Base-by-base conservation (phyloP, 2,797 vertebrate species). In the Bovichtus diacanthus region DNA sequence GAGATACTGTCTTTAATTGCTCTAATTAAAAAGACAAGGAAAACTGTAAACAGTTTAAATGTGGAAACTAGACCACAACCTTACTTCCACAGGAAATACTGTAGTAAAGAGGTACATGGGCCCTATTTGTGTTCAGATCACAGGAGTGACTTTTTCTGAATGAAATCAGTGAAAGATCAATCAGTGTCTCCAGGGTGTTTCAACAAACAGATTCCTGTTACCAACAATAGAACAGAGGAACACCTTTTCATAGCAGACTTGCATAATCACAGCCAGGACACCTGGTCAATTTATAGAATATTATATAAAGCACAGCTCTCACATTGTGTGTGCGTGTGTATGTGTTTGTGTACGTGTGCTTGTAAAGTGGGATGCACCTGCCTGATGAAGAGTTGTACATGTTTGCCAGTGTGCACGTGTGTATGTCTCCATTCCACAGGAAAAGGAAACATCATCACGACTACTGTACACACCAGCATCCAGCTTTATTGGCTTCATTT, bases 291-390 rank as follows among this genome's bases (percentile, higher is more conserved):
- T 73, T 69, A 73, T 63, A 79, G 53, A 59, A 46, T 27, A 31
- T 54, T 54, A 68, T 27, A 76, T 59, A 25, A 81, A 69, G 59
- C 53, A 66, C 62, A 19, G 69, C 63, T 54, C 47, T 81, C 66
- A 59, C 84, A 73, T 82, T 31, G 44, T 10, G 41, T 15, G 15
- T 29, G 27, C 41, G 21, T 15, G 51, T 29, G 34, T 21, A 16
- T 27, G 21, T 12, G 55, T 21, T 27, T 36, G 13, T 39, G 10
- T 11, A 38, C 5, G 3, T 19, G 44, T 9, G 9, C 27, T 56
- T 60, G 27, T 46, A 70, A 62, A 87, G 86, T 80, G 80, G 94
- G 93, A 94, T 94, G 73, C 93, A 95, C 93, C 94, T 95, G 94
- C 72, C 66, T 65, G 85, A 84, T 63, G 67, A 87, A 78, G 82